These are phyloP conservation scores for Cryptocephalus primarius DNA, from an alignment of 2,888 invertebrate species.

Conservation along the genomic window DNA sequence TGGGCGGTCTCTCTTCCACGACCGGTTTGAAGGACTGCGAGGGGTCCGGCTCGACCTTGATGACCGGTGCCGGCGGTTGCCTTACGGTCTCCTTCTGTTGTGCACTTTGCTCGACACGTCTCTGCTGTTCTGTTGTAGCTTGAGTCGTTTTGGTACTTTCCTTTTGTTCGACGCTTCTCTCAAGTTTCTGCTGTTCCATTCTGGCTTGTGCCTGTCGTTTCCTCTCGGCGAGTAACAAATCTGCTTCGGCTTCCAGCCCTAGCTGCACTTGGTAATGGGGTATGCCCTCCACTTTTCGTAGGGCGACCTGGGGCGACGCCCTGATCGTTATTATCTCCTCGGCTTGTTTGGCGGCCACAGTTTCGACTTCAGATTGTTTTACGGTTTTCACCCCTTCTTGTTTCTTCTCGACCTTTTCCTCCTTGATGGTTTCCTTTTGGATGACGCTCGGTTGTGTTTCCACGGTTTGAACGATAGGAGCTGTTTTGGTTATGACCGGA, in stretches of 20 bases:
- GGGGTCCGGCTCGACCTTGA: slow-evolving; percentile 27
- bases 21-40: slow-evolving; percentile 49
- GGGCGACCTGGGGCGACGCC: slow-evolving; percentile 22
- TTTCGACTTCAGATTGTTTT: slow-evolving; percentile 6
- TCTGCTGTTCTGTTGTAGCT: slow-evolving; percentile 11
- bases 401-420: slow-evolving; percentile 17
- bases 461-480: slow-evolving; percentile 15
- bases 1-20: slow-evolving; percentile 39
- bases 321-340: slow-evolving; percentile 26
- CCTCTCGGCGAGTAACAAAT: slow-evolving; percentile 21
- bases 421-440: slow-evolving; percentile 19
- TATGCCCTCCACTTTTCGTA: slow-evolving; percentile 52
- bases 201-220: slow-evolving; percentile 18
- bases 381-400: slow-evolving; percentile 7
- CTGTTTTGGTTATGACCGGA: slow-evolving; percentile 17
- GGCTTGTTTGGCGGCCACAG: slow-evolving; percentile 19
- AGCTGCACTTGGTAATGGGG: slow-evolving; percentile 56
- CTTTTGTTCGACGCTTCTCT: too few species aligned
- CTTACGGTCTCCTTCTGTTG: slow-evolving; percentile 6
- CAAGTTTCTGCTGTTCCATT: slow-evolving; percentile 9
- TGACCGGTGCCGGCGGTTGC: slow-evolving; percentile 26
- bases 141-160: slow-evolving; percentile 3
- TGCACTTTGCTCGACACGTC: slow-evolving; percentile 1
- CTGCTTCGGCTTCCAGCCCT: slow-evolving; percentile 25
- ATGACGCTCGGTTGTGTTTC: slow-evolving; percentile 16